phyloP scores from a whole-genome alignment of 2,888 invertebrate species.

The Folsomia candida region DNA sequence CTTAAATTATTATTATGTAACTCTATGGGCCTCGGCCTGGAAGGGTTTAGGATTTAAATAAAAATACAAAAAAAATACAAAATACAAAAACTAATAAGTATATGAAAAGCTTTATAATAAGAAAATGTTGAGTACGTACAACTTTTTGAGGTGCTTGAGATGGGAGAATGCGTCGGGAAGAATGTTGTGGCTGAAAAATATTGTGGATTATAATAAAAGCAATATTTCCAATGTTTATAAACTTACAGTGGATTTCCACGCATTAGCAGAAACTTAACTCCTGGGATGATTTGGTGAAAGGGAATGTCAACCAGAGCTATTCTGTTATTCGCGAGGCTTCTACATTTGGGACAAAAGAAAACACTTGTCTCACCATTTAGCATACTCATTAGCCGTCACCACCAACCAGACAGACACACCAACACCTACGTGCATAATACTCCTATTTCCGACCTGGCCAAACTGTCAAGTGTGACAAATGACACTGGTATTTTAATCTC shows the following conservation, averaged over 20 bases:
- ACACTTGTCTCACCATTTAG: conserved; percentile 10
- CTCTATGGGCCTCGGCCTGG: too few relatives aligned
- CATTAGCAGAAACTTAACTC: conserved; percentile 73
- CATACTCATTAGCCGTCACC: conserved; percentile 19
- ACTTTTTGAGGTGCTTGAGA: conserved; percentile 72
- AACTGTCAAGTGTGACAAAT: conserved; percentile 4
- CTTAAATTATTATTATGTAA: too few relatives aligned
- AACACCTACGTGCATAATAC: too few relatives aligned
- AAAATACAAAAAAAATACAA: too few relatives aligned
- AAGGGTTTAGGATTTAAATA: too few relatives aligned
- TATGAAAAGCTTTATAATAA: too few relatives aligned
- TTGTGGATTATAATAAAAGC: too few relatives aligned
- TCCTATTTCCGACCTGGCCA: not conserved
- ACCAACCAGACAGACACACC: not conserved
- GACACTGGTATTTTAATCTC: conserved; percentile 1
- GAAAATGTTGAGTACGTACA: conserved; percentile 63
- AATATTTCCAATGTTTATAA: too few relatives aligned
- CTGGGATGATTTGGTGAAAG: conserved; percentile 66
- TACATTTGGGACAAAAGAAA: conserved; percentile 55
- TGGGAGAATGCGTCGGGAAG: conserved; percentile 70
- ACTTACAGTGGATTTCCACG: conserved; percentile 76
- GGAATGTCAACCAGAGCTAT: conserved; percentile 72
- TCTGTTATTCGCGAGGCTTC: conserved; percentile 79
- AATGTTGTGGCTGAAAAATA: too few relatives aligned
- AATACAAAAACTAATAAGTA: too few relatives aligned